phyloP scores from a whole-genome alignment of 2,797 vertebrate genomes.

The Acrossocheilus wenchowensis region DNA sequence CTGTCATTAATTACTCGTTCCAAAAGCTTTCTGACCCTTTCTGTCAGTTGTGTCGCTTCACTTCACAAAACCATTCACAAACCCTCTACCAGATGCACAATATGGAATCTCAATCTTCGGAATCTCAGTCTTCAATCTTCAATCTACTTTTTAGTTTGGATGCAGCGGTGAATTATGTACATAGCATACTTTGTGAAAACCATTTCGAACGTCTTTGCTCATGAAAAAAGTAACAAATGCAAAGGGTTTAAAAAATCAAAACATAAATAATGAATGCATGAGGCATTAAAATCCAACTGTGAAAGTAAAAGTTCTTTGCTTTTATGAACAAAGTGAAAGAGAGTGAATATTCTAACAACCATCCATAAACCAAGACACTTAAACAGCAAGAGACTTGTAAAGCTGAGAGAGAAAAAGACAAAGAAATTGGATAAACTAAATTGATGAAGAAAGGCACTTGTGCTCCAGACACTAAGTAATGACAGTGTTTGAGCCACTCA shows the following conservation, averaged over 20 bases:
- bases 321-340: slow-evolving; percentile 6
- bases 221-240: neutral
- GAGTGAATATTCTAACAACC: neutral
- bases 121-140: too few species aligned
- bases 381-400: slow-evolving; percentile 8
- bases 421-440: slow-evolving; percentile 46
- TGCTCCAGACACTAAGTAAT: slow-evolving; percentile 50
- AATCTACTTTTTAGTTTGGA: too few species aligned
- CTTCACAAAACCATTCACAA: neutral
- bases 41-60: neutral
- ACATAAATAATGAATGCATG: neutral
- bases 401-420: neutral
- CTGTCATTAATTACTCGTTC: neutral
- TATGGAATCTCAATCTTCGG: neutral
- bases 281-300: neutral
- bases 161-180: too few species aligned
- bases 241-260: neutral
- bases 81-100: neutral
- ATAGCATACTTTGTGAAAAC: neutral
- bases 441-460: slow-evolving; percentile 39
- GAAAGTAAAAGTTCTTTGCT: neutral
- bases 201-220: neutral
- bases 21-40: neutral
- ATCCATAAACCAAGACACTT: neutral
- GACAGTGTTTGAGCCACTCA: slow-evolving; percentile 47